Percentiles rank a stretch among this genome's conserved stretches.
These are phyloP conservation scores for Chaetodon trifasciatus DNA, from an alignment of 2,797 vertebrate species.

Conservation along the genomic window DNA sequence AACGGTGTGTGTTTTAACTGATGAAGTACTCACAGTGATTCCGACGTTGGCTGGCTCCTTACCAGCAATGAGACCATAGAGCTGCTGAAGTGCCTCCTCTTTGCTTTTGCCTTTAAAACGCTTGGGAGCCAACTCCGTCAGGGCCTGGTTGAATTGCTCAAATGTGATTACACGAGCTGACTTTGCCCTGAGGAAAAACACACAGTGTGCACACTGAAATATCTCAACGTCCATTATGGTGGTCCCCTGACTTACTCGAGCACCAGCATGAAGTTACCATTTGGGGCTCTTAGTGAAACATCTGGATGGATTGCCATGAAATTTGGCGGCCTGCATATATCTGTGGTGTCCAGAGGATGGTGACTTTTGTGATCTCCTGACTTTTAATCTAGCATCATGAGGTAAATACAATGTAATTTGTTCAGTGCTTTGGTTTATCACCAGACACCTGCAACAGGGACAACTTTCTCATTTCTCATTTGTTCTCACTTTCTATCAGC, in stretches of 20 bases:
- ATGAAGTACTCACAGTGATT: constrained; percentile 84
- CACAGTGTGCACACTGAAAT: constrained; percentile 1
- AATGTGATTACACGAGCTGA: constrained; percentile 89
- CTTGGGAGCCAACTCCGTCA: constrained; percentile 89
- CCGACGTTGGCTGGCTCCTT: constrained; percentile 86
- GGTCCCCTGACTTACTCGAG: not conserved
- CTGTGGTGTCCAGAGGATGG: not conserved
- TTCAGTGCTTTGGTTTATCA: too few species aligned
- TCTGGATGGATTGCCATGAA: not conserved
- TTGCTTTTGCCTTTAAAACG: constrained; percentile 86
- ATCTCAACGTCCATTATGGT: not conserved
- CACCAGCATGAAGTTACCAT: not conserved
- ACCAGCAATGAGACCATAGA: constrained; percentile 86
- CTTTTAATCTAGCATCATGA: not conserved
- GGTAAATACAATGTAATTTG: not conserved
- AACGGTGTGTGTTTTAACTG: not conserved
- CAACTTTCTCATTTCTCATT: too few species aligned
- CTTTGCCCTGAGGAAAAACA: constrained; percentile 84
- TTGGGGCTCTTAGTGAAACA: not conserved
- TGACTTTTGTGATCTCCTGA: not conserved
- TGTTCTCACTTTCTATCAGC: too few species aligned
- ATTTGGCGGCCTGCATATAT: not conserved
- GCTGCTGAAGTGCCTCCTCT: constrained; percentile 86
- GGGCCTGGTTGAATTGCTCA: constrained; percentile 88
- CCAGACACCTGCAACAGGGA: too few species aligned